A percentile compares a stretch with the other conserved stretches of the same genome.
Evolutionary conservation across 2,113 vertebrate species (phyloP).

Genomic region (Malaclemys terrapin): DNA sequence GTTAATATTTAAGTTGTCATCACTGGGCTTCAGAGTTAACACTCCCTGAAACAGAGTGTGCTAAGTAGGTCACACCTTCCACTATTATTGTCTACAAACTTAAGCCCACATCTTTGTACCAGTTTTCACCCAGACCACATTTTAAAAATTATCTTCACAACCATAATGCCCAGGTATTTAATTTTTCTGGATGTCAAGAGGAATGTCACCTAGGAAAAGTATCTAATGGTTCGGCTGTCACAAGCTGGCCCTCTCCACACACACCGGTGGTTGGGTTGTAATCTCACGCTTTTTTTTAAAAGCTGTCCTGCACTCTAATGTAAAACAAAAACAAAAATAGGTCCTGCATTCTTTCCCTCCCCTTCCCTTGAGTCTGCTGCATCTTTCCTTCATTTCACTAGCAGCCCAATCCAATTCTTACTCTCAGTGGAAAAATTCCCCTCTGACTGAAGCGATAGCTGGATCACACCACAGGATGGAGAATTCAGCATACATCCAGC

Average conservation of each 20-base stretch:
- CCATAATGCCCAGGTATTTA: background rate
- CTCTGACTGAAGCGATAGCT: background rate
- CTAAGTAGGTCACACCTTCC: background rate
- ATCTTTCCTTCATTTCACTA: background rate
- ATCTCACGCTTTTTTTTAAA: too few relatives aligned
- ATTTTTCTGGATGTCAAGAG: too few relatives aligned
- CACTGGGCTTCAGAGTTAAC: background rate
- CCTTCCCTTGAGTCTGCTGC: background rate
- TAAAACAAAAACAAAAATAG: background rate
- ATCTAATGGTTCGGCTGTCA: too few relatives aligned
- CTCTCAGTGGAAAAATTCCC: background rate
- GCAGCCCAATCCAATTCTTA: background rate
- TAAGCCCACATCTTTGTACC: background rate
- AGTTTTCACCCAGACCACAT: background rate
- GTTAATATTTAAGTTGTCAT: background rate
- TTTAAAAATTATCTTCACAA: background rate
- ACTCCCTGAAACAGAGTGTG: background rate
- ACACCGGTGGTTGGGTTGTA: too few relatives aligned
- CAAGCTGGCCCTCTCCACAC: too few relatives aligned
- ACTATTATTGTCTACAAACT: background rate
- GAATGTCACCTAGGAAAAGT: too few relatives aligned
- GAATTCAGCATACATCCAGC: background rate
- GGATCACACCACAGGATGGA: background rate
- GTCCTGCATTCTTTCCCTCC: background rate
- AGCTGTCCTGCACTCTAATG: background rate